These are phyloP conservation scores for Zosterops borbonicus DNA, from an alignment of 2,113 vertebrate species.

Conservation along the genomic window DNA sequence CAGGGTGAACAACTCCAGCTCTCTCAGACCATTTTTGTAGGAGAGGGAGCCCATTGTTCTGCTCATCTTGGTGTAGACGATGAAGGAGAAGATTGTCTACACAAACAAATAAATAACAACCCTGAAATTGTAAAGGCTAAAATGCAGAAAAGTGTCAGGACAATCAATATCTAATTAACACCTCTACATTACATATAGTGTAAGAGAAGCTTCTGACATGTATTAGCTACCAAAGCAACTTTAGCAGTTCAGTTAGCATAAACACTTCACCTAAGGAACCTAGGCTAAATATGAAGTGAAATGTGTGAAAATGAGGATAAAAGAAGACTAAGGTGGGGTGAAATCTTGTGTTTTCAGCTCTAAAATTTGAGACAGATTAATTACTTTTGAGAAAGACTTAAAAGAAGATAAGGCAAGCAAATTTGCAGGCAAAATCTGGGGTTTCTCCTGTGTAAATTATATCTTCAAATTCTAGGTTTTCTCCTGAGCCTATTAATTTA, in stretches of 20 bases:
- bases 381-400: background rate
- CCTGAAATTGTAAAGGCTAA: background rate
- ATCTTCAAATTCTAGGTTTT: background rate
- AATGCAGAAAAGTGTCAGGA: background rate
- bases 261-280: background rate
- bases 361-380: background rate
- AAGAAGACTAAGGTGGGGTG: background rate
- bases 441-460: background rate
- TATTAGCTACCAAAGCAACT: background rate
- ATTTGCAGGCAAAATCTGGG: background rate
- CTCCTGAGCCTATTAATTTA: background rate
- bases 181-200: background rate
- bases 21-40: background rate
- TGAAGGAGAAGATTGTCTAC: background rate
- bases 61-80: background rate
- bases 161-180: constrained; percentile 40
- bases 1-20: background rate
- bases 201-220: background rate
- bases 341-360: background rate
- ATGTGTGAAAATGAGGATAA: background rate
- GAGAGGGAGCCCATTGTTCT: background rate
- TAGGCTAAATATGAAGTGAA: background rate
- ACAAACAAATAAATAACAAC: background rate
- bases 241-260: background rate
- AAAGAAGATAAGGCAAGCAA: background rate